Conservation (phyloP, 2,888 invertebrate genomes). For the Eugnorisma glareosa region DNA sequence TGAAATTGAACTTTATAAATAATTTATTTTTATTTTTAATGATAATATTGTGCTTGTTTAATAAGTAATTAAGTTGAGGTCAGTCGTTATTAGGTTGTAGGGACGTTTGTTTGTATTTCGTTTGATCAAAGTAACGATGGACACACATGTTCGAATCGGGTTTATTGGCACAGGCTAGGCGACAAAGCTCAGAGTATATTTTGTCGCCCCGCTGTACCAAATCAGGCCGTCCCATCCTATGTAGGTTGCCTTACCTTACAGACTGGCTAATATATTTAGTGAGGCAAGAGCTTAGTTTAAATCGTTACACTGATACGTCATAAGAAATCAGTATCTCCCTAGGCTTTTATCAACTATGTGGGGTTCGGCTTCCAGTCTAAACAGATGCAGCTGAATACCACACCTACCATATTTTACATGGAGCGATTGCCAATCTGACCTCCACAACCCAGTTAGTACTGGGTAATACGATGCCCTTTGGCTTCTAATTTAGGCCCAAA, state of each 20-base stretch:
- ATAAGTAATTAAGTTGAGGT: background rate
- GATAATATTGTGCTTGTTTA: conserved; percentile 25
- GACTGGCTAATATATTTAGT: background rate
- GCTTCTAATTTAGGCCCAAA: background rate
- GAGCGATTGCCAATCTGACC: too few relatives aligned
- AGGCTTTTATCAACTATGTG: too few relatives aligned
- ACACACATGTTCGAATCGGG: background rate
- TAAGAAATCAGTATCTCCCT: background rate
- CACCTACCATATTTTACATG: too few relatives aligned
- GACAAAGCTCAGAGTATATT: too few relatives aligned
- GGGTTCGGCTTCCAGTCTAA: too few relatives aligned
- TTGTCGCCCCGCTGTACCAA: too few relatives aligned
- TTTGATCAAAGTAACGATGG: background rate
- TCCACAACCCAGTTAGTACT: too few relatives aligned
- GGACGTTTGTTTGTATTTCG: background rate
- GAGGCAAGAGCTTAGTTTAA: background rate
- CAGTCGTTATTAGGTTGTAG: background rate
- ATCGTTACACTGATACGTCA: background rate
- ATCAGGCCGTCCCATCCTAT: too few relatives aligned
- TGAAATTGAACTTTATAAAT: conserved; percentile 30
- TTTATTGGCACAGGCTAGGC: background rate
- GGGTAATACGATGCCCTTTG: too few relatives aligned
- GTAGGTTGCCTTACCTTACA: background rate
- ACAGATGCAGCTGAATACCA: too few relatives aligned
- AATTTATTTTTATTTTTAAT: conserved; percentile 46